Percentiles rank a stretch among this genome's conserved stretches.
These are phyloP conservation scores for Lumbricus terrestris DNA, from an alignment of 2,888 invertebrate species.

Conservation along the genomic window DNA sequence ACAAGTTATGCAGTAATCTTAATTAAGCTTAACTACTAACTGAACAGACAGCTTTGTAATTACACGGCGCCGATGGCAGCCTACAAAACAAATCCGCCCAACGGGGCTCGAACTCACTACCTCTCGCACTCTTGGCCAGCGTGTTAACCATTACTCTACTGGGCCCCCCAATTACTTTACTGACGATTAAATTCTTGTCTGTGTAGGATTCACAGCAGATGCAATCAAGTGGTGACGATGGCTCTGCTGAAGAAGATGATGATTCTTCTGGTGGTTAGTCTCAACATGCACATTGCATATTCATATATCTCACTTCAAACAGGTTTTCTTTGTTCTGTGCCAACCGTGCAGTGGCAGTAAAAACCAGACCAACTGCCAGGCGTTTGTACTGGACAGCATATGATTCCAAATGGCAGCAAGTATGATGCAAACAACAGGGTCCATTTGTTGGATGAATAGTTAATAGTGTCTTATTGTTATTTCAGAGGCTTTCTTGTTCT, in stretches of 20 bases:
- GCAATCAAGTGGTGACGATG: slow-evolving; percentile 15
- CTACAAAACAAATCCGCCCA: no score
- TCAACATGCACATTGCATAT: background rate
- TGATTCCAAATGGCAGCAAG: background rate
- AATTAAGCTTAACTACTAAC: no score
- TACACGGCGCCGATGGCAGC: no score
- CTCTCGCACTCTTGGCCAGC: no score
- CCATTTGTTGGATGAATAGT: background rate
- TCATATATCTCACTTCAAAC: background rate
- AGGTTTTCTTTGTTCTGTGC: background rate
- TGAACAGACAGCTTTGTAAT: no score
- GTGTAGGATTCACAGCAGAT: slow-evolving; percentile 17
- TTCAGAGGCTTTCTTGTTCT: no score
- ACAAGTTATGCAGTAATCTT: no score
- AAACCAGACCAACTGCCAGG: background rate
- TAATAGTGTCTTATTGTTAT: background rate
- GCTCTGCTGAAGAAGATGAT: background rate
- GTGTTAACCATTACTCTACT: no score
- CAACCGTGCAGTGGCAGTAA: background rate
- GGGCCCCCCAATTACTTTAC: no score
- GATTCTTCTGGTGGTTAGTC: background rate
- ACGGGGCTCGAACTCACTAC: no score
- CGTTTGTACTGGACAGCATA: background rate
- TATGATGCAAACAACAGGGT: background rate
- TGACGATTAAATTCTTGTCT: background rate